Conservation (phyloP, 2,888 invertebrate species). For the Cenopis cana region DNA sequence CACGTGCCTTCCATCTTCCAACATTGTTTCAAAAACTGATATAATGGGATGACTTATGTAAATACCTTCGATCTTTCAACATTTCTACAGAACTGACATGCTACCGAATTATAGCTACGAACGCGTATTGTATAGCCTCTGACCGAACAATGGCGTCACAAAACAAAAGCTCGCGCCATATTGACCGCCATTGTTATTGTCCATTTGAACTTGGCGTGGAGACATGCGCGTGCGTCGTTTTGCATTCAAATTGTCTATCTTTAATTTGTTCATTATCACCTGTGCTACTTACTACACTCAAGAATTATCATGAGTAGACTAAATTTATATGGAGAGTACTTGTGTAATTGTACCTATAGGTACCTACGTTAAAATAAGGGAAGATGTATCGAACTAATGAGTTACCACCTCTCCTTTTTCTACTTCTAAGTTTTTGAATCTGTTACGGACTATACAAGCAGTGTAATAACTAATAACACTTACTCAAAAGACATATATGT, state of each 20-base stretch:
- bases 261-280: conserved; percentile 64
- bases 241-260: conserved; percentile 74
- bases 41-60: too few relatives aligned
- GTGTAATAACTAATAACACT: too few relatives aligned
- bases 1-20: background rate
- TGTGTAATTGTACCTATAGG: background rate
- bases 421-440: too few relatives aligned
- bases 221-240: conserved; percentile 80
- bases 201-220: conserved; percentile 80
- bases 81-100: background rate
- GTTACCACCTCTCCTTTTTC: too few relatives aligned
- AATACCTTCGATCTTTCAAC: background rate
- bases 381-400: too few relatives aligned
- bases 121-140: conserved; percentile 49
- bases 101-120: conserved; percentile 21
- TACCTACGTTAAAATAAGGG: background rate
- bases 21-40: background rate
- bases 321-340: background rate
- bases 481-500: too few relatives aligned
- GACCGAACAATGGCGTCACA: conserved; percentile 68
- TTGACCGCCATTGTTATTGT: conserved; percentile 82
- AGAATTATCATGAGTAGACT: conserved; percentile 53
- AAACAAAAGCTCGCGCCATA: conserved; percentile 83
- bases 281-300: conserved; percentile 7
- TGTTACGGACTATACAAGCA: too few relatives aligned